Base-by-base conservation (phyloP, 2,797 vertebrate genomes). In the Anolis apletophallus region DNA sequence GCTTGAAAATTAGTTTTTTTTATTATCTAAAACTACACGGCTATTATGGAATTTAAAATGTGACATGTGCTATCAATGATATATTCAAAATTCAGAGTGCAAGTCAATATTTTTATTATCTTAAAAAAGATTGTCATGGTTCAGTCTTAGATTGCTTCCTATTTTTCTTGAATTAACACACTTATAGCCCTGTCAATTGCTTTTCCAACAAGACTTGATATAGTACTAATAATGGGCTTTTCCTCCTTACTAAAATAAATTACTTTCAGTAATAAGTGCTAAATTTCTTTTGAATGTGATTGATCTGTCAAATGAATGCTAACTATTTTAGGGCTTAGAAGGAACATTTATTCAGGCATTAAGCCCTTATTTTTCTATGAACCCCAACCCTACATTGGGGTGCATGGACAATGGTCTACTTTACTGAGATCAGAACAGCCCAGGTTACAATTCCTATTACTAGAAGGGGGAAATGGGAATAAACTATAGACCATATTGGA, bases 91-190 rank as follows among this genome's bases (percentile, higher is more conserved):
- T 67, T 11, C 80, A 61, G 8, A 1, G 1, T 61, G 32, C 69
- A 0, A 55, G 77, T 87, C 54, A 84, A 81, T 84, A 64, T 77
- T 55, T 1, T 13, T 87, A 34, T 34, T 84, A 75, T 88, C 91
- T 46, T 46, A 12, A 46, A 17, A 68, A 67, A 26, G 0, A 0
- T 0, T 74, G 85, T 82, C 71, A 3, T 0, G 32, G 13, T 81
- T 87, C 61, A 0, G 2, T 89, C 89, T 87, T 89, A 80, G 72
- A 85, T 81, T 85, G 29, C 69, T 75, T 92, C 55, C 17, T 86
- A 0, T 88, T 88, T 36, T 68, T 16, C 72, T 14, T 46, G 78
- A 80, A 90, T 50, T 55, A 5, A 1, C 88, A 77, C 13, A 77
- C 80, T 16, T 85, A 14, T 72, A 11, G 0, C 85, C 0, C 54